Conservation (phyloP, 1,140 invertebrate genomes). For the Coboldia fuscipes region DNA sequence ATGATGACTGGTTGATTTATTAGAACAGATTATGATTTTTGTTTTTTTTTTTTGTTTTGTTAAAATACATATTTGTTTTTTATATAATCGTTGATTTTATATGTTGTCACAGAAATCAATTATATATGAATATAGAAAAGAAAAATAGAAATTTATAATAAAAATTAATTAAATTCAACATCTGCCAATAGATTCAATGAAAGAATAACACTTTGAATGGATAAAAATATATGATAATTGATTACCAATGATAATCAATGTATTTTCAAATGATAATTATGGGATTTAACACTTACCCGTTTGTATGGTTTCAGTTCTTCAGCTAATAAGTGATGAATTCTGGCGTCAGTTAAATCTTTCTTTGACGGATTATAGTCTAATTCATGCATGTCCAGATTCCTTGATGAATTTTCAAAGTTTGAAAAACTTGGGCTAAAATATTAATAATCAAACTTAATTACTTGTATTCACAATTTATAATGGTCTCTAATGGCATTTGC, state of each 20-base stretch:
- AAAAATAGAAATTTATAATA: background rate
- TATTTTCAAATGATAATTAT: background rate
- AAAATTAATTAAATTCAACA: background rate
- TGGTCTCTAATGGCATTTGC: too few relatives aligned
- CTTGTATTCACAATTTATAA: too few relatives aligned
- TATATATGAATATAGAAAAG: background rate
- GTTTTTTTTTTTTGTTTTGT: background rate
- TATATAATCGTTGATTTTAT: background rate
- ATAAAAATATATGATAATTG: background rate
- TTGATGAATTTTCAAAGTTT: constrained; percentile 48
- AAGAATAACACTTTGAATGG: background rate
- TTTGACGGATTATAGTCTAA: constrained; percentile 79
- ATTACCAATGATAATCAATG: background rate
- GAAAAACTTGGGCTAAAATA: constrained; percentile 49
- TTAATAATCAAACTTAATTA: too few relatives aligned
- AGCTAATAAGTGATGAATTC: constrained; percentile 77
- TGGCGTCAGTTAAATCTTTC: constrained; percentile 77
- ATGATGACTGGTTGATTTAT: too few relatives aligned
- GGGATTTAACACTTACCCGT: constrained; percentile 38
- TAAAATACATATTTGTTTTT: background rate
- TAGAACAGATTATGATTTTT: background rate
- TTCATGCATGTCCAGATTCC: constrained; percentile 84
- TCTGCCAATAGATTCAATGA: background rate
- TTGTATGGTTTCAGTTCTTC: constrained; percentile 78
- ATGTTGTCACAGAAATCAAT: background rate